These are phyloP conservation scores for Mylabris sibirica DNA, from an alignment of 2,888 invertebrate genomes.

Conservation along the genomic window DNA sequence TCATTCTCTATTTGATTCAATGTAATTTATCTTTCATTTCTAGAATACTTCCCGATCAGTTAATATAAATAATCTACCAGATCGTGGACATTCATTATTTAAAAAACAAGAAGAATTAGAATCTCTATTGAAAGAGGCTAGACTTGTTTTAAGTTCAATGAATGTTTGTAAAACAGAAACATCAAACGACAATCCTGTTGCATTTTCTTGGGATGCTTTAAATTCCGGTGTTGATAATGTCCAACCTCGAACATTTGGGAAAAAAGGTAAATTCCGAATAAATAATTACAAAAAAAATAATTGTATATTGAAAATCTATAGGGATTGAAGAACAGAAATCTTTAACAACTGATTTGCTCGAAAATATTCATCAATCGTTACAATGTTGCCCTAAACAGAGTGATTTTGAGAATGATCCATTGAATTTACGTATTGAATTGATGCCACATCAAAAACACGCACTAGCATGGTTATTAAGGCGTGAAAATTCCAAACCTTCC, in stretches of 20 bases:
- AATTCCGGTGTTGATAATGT: constrained; percentile 65
- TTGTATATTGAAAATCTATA: too few species aligned
- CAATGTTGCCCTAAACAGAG: constrained; percentile 71
- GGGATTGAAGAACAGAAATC: constrained; percentile 72
- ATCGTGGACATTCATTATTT: constrained; percentile 68
- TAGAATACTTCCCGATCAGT: constrained; percentile 45
- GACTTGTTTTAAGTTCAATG: constrained; percentile 64
- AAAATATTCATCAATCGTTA: constrained; percentile 75
- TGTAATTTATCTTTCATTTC: constrained; percentile 16
- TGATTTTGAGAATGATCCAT: constrained; percentile 67
- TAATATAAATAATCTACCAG: constrained; percentile 64
- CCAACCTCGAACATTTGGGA: constrained; percentile 67
- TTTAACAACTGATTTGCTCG: constrained; percentile 75
- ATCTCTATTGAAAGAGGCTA: constrained; percentile 61
- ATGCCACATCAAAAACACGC: constrained; percentile 89
- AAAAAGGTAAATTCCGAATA: constrained; percentile 58
- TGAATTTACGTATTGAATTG: constrained; percentile 70
- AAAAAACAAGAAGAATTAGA: constrained; percentile 63
- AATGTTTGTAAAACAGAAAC: constrained; percentile 54
- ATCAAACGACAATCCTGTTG: constrained; percentile 36
- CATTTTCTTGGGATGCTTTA: constrained; percentile 65
- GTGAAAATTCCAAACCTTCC: constrained; percentile 83
- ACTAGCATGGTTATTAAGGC: constrained; percentile 87
- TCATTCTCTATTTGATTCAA: neutral
- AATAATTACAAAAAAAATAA: too few species aligned